These are phyloP conservation scores for Hirtodrosophila trivittata DNA, from an alignment of 2,888 invertebrate species.

Conservation along the genomic window DNA sequence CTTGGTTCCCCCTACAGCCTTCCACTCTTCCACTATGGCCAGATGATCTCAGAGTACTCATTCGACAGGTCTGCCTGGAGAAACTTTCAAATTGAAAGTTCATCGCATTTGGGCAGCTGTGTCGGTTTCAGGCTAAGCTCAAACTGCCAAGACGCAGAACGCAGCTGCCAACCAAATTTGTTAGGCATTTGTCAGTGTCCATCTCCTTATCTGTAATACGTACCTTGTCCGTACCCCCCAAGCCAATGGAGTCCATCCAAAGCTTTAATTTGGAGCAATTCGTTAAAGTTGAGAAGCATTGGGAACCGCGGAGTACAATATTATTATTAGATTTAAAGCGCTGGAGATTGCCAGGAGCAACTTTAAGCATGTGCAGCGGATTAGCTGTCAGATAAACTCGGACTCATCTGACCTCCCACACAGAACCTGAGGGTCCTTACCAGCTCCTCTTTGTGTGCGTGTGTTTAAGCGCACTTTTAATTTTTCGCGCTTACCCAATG, in stretches of 20 bases:
- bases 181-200: conserved; percentile 24
- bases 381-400: conserved; percentile 31
- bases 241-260: background rate
- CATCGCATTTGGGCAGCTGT: conserved; percentile 55
- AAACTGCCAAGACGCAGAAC: background rate
- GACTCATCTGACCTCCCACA: conserved; percentile 1
- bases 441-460: background rate
- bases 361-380: conserved; percentile 28
- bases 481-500: conserved; percentile 38
- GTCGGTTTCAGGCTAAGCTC: conserved; percentile 5
- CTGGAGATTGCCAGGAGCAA: conserved; percentile 4
- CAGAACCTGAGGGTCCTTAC: background rate
- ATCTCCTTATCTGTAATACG: background rate
- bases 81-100: conserved; percentile 72
- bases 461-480: conserved; percentile 27
- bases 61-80: conserved; percentile 2
- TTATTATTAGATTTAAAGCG: background rate
- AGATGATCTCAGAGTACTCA: no score
- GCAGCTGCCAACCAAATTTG: conserved; percentile 42
- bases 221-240: background rate
- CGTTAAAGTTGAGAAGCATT: conserved; percentile 6
- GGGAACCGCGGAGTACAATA: background rate
- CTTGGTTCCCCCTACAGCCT: conserved; percentile 6
- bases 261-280: conserved; percentile 23
- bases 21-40: no score